A percentile compares a stretch with the other conserved stretches of the same genome.
These are phyloP conservation scores for Pogonus chalceus DNA, from an alignment of 1,140 invertebrate species.

Conservation along the genomic window DNA sequence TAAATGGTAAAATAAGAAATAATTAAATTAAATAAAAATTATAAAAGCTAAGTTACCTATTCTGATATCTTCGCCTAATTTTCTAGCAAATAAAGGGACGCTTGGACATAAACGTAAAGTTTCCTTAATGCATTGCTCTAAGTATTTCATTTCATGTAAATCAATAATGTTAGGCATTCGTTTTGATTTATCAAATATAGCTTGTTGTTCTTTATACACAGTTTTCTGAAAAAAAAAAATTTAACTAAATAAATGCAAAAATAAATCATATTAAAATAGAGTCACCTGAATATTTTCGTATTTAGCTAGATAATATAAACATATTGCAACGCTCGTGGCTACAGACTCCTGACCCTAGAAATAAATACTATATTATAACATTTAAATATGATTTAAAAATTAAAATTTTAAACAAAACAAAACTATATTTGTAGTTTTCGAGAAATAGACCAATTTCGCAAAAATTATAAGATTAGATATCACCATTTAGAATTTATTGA, in stretches of 20 bases:
- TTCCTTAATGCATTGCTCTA: constrained; percentile 61
- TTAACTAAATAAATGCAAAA: not conserved
- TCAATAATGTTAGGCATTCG: constrained; percentile 44
- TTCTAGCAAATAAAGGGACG: constrained; percentile 52
- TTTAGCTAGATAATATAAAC: constrained; percentile 47
- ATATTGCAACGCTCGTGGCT: constrained; percentile 47
- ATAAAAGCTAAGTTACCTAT: constrained; percentile 26
- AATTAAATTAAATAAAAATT: no score
- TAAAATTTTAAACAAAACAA: no score
- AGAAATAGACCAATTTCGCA: no score
- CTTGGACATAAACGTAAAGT: constrained; percentile 54
- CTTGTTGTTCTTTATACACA: constrained; percentile 46
- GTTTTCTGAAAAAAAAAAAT: not conserved
- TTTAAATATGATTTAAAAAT: no score
- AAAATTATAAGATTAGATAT: no score
- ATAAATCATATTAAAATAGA: constrained; percentile 33
- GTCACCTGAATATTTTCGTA: constrained; percentile 50
- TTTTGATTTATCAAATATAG: constrained; percentile 39
- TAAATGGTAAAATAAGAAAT: constrained; percentile 11
- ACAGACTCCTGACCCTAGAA: constrained; percentile 67
- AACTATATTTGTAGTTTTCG: no score
- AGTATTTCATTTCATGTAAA: constrained; percentile 47
- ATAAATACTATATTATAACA: no score
- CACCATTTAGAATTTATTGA: no score
- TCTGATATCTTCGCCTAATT: constrained; percentile 44